phyloP scores from a whole-genome alignment of 2,888 invertebrate species.

The Cinara cedri region DNA sequence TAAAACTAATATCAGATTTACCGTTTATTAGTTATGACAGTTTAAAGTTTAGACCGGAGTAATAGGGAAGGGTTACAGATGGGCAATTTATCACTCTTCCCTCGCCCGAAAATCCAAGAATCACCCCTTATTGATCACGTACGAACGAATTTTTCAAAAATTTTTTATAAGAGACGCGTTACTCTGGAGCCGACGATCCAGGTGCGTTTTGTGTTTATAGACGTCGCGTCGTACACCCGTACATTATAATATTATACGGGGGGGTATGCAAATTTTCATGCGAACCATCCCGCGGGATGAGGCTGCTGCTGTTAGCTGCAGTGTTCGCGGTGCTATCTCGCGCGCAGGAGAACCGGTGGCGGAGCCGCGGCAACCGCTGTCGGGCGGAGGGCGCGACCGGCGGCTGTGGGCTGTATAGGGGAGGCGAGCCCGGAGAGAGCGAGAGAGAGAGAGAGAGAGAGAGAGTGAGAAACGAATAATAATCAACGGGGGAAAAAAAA shows the following conservation, averaged over 20 bases:
- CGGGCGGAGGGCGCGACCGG: constrained; percentile 11
- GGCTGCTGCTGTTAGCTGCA: background rate
- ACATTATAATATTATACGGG: too few species aligned
- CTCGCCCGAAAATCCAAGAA: too few species aligned
- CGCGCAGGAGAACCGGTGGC: background rate
- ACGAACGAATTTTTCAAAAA: too few species aligned
- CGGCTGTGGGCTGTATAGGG: background rate
- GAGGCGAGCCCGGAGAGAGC: background rate
- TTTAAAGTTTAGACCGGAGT: too few species aligned
- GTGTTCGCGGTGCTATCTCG: constrained; percentile 25
- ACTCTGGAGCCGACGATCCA: constrained; percentile 4
- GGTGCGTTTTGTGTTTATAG: constrained; percentile 2
- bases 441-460: background rate
- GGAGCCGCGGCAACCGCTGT: constrained; percentile 16
- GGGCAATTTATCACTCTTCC: too few species aligned
- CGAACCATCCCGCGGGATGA: constrained; percentile 3
- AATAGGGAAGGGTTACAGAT: too few species aligned
- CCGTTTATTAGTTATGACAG: too few species aligned
- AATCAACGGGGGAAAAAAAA: constrained; percentile 5
- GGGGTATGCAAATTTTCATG: constrained; percentile 43
- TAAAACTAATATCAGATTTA: too few species aligned
- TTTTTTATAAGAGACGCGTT: too few species aligned
- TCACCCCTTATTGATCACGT: too few species aligned
- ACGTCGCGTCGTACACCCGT: background rate
- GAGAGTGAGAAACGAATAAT: too few species aligned